These are phyloP conservation scores for Sarcophaga rosellei DNA, from an alignment of 2,888 invertebrate genomes.

Conservation along the genomic window DNA sequence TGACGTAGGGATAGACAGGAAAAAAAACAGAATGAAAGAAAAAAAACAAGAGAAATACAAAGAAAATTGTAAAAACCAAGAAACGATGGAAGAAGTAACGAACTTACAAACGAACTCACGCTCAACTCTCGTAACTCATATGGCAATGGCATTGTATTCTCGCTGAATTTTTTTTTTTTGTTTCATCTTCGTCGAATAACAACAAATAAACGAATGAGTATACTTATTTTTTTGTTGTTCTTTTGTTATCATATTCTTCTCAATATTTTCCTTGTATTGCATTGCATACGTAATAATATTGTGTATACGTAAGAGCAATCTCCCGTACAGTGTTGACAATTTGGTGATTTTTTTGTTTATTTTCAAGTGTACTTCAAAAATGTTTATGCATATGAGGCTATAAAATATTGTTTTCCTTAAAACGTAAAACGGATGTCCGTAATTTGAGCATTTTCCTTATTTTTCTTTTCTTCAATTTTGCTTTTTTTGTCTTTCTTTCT, in stretches of 20 bases:
- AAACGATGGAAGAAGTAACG: conserved; percentile 54
- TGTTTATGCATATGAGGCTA: no score
- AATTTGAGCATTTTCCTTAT: no score
- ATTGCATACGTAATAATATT: conserved; percentile 32
- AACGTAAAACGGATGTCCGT: no score
- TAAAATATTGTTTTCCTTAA: no score
- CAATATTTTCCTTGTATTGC: neutral
- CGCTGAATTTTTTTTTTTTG: neutral
- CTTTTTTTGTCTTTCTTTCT: no score
- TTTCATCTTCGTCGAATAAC: neutral
- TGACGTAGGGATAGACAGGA: neutral
- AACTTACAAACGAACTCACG: conserved; percentile 40
- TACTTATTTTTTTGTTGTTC: conserved; percentile 27
- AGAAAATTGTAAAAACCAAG: conserved; percentile 28
- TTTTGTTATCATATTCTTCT: neutral
- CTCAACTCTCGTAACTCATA: neutral
- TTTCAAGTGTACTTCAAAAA: no score
- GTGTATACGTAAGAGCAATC: conserved; percentile 46
- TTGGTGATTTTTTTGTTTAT: neutral
- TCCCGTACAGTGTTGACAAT: neutral
- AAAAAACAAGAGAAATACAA: conserved; percentile 19
- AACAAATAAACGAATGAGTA: conserved; percentile 26
- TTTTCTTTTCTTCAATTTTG: no score
- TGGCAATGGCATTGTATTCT: conserved; percentile 37
- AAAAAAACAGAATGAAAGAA: conserved; percentile 6